Evolutionary conservation across 2,797 vertebrate genomes (phyloP).

Genomic region (Sandelia bainsii): DNA sequence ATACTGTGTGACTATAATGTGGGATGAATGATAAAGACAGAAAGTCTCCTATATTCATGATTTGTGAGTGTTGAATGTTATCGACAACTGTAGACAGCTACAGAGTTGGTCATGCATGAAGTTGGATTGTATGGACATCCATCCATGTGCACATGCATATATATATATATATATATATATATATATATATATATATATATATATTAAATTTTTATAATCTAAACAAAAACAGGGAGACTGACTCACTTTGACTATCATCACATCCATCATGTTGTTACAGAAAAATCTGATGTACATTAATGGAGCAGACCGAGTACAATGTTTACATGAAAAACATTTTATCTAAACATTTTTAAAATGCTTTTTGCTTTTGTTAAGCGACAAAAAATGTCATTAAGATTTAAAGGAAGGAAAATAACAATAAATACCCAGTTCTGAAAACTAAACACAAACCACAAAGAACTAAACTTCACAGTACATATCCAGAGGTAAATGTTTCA

Average conservation of each 20-base stretch:
- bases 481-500: too few relatives aligned
- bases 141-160: background rate
- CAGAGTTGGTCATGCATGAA: background rate
- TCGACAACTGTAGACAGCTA: background rate
- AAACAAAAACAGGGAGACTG: conserved; percentile 41
- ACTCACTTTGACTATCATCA: conserved; percentile 20
- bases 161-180: too few relatives aligned
- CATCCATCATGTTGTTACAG: conserved; percentile 24
- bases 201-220: conserved; percentile 30
- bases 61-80: conserved; percentile 16
- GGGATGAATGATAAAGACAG: background rate
- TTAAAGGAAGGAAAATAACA: too few relatives aligned
- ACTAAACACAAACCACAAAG: too few relatives aligned
- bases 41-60: conserved; percentile 18
- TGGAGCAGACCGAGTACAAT: background rate
- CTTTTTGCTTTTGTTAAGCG: background rate
- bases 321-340: background rate
- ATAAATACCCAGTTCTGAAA: too few relatives aligned
- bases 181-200: conserved; percentile 2
- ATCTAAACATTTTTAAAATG: background rate
- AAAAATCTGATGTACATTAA: background rate
- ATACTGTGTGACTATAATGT: background rate
- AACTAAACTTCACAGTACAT: too few relatives aligned
- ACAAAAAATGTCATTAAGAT: too few relatives aligned
- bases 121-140: background rate